Conservation (phyloP, 1,140 invertebrate genomes). For the Anastrepha ludens region DNA sequence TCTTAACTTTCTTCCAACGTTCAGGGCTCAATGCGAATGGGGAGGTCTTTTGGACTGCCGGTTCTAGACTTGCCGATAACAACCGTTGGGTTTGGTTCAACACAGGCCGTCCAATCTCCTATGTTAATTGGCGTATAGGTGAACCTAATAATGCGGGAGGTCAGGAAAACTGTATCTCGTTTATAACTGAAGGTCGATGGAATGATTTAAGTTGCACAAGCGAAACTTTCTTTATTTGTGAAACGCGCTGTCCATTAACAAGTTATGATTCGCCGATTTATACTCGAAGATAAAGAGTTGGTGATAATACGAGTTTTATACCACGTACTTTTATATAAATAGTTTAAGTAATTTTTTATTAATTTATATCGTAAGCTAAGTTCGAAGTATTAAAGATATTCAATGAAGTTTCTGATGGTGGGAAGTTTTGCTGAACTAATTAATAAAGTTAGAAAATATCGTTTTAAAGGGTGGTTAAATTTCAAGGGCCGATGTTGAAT, state of each 20-base stretch:
- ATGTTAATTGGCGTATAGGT: background rate
- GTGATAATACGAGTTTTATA: no score
- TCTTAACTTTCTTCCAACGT: background rate
- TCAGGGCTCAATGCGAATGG: background rate
- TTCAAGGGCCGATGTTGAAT: no score
- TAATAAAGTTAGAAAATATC: no score
- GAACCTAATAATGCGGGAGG: background rate
- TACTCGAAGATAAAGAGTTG: no score
- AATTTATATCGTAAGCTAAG: no score
- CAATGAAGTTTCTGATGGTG: no score
- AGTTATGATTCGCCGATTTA: slow-evolving; percentile 27
- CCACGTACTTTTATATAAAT: background rate
- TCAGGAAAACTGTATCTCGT: background rate
- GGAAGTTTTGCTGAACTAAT: no score
- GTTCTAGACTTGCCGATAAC: background rate
- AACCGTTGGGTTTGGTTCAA: slow-evolving; percentile 19
- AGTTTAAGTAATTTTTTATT: background rate
- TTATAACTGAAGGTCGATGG: slow-evolving; percentile 21
- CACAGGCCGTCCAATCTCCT: background rate
- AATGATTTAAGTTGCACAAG: background rate
- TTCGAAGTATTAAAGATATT: no score
- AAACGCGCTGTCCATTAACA: background rate
- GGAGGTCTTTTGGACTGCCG: slow-evolving; percentile 14
- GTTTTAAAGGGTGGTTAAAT: no score
- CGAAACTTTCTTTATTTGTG: slow-evolving; percentile 1